These are phyloP conservation scores for Sarcophaga variegata DNA, from an alignment of 2,888 invertebrate species.

Conservation along the genomic window DNA sequence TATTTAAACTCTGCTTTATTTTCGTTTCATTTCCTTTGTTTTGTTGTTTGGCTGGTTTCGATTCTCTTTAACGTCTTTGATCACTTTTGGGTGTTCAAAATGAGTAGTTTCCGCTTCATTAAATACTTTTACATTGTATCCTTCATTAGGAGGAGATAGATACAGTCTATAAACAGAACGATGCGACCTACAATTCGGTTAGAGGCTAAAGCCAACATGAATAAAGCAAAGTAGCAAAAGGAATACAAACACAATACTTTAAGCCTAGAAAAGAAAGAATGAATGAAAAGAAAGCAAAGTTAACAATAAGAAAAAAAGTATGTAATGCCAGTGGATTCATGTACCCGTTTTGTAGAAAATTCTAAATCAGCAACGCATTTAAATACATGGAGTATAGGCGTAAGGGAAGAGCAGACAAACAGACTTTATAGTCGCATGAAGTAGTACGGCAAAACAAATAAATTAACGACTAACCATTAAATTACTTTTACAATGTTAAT, in stretches of 20 bases:
- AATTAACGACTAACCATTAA: slow-evolving; percentile 46
- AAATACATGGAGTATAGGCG: not conserved
- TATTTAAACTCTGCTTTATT: slow-evolving; percentile 2
- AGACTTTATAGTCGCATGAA: slow-evolving; percentile 44
- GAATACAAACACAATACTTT: slow-evolving; percentile 1
- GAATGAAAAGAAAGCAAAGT: not conserved
- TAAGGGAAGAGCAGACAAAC: not conserved
- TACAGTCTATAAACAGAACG: slow-evolving; percentile 30
- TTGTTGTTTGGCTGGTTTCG: slow-evolving; percentile 13
- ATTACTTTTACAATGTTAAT: slow-evolving; percentile 36
- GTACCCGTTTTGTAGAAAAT: not conserved
- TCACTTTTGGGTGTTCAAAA: slow-evolving; percentile 39
- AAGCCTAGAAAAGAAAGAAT: not conserved
- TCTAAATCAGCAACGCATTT: slow-evolving; percentile 31
- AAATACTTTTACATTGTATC: slow-evolving; percentile 44
- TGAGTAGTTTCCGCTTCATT: slow-evolving; percentile 61
- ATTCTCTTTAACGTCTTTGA: slow-evolving; percentile 6
- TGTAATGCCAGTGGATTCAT: not conserved
- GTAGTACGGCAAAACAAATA: slow-evolving; percentile 29
- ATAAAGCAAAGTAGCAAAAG: not conserved
- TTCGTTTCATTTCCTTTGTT: slow-evolving; percentile 1
- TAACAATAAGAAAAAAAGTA: not conserved
- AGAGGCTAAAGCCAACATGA: not conserved
- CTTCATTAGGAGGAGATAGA: slow-evolving; percentile 25
- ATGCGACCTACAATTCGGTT: not conserved